Evolutionary conservation across 2,797 vertebrate genomes (phyloP).

Genomic region (Aldrovandia affinis): DNA sequence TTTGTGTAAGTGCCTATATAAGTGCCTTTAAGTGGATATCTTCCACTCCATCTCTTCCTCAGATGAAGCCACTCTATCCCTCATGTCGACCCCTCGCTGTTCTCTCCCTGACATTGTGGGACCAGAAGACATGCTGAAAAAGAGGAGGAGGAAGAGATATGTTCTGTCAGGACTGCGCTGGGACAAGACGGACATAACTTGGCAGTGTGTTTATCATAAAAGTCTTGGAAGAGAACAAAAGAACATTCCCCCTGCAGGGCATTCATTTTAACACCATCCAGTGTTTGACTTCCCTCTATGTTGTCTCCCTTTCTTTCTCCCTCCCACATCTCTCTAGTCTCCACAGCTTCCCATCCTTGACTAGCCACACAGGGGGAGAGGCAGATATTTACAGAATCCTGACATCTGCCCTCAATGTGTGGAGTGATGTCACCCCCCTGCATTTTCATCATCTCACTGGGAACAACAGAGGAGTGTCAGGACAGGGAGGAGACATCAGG

Average conservation of each 20-base stretch:
- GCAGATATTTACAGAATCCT: slow-evolving; percentile 60
- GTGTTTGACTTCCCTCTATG: background rate
- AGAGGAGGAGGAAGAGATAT: slow-evolving; percentile 72
- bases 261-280: background rate
- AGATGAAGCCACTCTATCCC: slow-evolving; percentile 24
- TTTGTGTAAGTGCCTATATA: background rate
- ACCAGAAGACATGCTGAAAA: slow-evolving; percentile 72
- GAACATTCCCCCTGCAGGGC: background rate
- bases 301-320: background rate
- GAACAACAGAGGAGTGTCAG: background rate
- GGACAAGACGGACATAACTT: slow-evolving; percentile 71
- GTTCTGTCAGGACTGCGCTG: slow-evolving; percentile 78
- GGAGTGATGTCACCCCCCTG: slow-evolving; percentile 76
- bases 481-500: slow-evolving; percentile 74
- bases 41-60: background rate
- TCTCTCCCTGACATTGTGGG: slow-evolving; percentile 86
- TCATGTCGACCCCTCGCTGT: slow-evolving; percentile 83
- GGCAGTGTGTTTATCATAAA: slow-evolving; percentile 60
- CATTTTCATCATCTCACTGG: slow-evolving; percentile 55
- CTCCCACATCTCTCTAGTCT: slow-evolving; percentile 63
- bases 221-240: background rate
- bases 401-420: slow-evolving; percentile 71
- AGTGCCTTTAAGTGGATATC: background rate
- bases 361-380: slow-evolving; percentile 8
- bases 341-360: slow-evolving; percentile 69